These are phyloP conservation scores for Bombycilla garrulus DNA, from an alignment of 2,113 vertebrate species.

Conservation along the genomic window DNA sequence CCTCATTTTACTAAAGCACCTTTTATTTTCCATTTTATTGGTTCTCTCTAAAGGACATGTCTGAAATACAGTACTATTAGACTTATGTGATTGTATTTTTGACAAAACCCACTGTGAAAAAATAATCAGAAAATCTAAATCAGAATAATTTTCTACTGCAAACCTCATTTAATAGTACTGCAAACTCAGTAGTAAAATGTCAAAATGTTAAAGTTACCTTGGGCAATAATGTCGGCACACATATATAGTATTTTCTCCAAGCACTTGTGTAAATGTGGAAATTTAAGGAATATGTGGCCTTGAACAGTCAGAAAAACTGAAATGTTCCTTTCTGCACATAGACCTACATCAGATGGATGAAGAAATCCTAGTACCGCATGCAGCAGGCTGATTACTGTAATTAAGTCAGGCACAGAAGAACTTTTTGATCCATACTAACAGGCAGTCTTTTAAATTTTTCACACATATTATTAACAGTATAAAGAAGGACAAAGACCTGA, in stretches of 20 bases:
- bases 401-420: not conserved
- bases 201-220: not conserved
- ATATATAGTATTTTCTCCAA: not conserved
- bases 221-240: not conserved
- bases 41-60: not conserved
- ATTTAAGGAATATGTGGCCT: not conserved
- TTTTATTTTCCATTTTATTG: not conserved
- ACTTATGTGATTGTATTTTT: not conserved
- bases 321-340: not conserved
- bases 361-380: not conserved
- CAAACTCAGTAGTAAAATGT: not conserved
- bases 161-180: not conserved
- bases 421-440: not conserved
- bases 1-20: not conserved
- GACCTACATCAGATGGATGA: not conserved
- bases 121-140: not conserved
- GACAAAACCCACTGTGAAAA: not conserved
- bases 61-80: not conserved
- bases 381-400: not conserved
- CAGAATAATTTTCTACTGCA: not conserved
- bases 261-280: not conserved
- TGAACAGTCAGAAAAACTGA: not conserved
- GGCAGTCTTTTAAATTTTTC: not conserved
- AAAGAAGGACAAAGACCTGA: not conserved
- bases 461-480: not conserved